Percentiles rank a stretch among this genome's conserved stretches.
Conservation (phyloP, 2,888 invertebrate species). For the Acleris sparsana region DNA sequence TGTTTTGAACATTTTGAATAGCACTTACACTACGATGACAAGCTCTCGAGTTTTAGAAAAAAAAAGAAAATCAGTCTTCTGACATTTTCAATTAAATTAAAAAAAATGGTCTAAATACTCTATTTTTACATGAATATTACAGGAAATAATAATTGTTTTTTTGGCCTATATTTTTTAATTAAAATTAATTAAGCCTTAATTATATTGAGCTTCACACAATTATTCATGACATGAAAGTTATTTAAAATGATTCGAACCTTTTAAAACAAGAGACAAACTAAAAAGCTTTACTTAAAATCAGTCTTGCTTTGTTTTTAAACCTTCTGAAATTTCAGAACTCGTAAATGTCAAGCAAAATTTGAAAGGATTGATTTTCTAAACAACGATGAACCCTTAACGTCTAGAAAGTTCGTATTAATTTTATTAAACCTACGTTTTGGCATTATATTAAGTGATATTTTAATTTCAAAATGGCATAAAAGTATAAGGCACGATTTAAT, state of each 20-base stretch:
- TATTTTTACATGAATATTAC: too few species aligned
- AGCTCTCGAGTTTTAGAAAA: slow-evolving; percentile 65
- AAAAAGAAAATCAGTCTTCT: slow-evolving; percentile 37
- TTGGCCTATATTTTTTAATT: too few species aligned
- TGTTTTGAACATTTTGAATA: slow-evolving; percentile 75
- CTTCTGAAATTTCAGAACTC: slow-evolving; percentile 17
- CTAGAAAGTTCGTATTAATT: slow-evolving; percentile 53
- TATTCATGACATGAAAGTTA: not conserved
- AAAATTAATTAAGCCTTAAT: too few species aligned
- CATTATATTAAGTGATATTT: slow-evolving; percentile 76
- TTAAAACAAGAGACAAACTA: not conserved
- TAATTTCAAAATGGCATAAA: slow-evolving; percentile 79
- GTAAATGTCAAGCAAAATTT: slow-evolving; percentile 25
- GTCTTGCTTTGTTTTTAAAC: slow-evolving; percentile 28
- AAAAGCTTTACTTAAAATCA: slow-evolving; percentile 9
- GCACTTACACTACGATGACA: slow-evolving; percentile 71
- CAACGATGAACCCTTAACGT: slow-evolving; percentile 34
- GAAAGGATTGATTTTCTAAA: slow-evolving; percentile 17
- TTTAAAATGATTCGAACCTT: not conserved
- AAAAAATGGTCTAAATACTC: not conserved
- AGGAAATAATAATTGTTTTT: too few species aligned
- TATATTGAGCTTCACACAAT: not conserved
- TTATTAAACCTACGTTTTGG: slow-evolving; percentile 58
- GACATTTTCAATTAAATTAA: slow-evolving; percentile 5
- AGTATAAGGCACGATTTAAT: slow-evolving; percentile 81